phyloP scores from a whole-genome alignment of 2,113 vertebrate species.

The Thamnophis sirtalis region DNA sequence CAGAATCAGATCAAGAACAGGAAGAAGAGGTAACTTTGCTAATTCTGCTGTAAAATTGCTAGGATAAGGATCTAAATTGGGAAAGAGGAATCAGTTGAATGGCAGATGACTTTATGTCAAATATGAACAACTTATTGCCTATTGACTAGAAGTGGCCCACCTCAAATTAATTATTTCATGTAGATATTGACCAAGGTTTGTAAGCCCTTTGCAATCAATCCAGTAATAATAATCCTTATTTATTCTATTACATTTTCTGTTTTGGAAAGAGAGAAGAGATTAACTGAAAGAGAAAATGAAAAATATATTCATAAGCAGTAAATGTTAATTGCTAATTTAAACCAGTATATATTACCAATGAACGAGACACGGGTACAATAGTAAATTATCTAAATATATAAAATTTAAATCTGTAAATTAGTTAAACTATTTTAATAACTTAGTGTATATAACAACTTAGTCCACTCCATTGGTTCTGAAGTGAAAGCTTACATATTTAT shows the following conservation, averaged over 20 bases:
- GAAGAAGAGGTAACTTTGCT: slow-evolving; percentile 91
- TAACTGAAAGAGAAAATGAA: neutral
- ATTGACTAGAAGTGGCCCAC: neutral
- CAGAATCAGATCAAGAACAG: slow-evolving; percentile 93
- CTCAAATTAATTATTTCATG: neutral
- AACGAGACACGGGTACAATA: neutral
- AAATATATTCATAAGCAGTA: neutral
- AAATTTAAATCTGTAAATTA: neutral
- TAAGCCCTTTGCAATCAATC: neutral
- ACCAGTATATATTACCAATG: neutral
- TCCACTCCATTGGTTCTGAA: neutral
- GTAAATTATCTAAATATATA: neutral
- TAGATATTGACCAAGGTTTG: neutral
- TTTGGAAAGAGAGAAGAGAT: neutral
- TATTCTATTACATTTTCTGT: neutral
- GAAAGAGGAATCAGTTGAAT: neutral
- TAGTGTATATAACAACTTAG: neutral
- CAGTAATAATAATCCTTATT: neutral
- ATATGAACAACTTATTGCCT: neutral
- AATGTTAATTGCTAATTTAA: neutral
- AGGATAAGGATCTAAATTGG: neutral
- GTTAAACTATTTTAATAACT: neutral
- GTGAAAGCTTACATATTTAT: neutral
- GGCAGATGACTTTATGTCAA: neutral
- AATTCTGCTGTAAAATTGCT: neutral